Evolutionary conservation across 1,140 invertebrate species (phyloP), one percentile per base, ranked within the genome.

Genomic region (Hypsibius dujardini): DNA sequence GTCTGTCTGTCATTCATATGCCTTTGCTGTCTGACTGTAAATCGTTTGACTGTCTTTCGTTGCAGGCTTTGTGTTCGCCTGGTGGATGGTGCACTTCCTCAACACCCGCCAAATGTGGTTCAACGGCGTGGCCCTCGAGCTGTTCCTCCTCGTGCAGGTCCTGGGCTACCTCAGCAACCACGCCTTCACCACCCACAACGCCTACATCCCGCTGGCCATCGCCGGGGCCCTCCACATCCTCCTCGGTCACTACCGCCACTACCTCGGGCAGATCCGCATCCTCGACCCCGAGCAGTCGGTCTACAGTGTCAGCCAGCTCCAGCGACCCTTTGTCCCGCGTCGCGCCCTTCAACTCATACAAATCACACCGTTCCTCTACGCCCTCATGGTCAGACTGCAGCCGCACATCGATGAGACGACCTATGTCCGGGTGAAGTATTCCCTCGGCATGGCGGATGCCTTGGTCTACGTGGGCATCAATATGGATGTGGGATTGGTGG

Each of bases 131-230:
- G 50, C 50, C 50, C 7, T 56, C 7, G 50, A 56, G 50, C 50
- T 56, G 7, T 56, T 56, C 50, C 50, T 56, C n/a, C n/a, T 56
- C 50, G 50, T 56, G 0, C 50, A 56, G n/a, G 50, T 56, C n/a
- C 50, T 56, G 7, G 50, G 50, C 50, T 56, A 56, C n/a, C 50
- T 56, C 50, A 56, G 50, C 50, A 56, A 56, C n/a, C n/a, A 56
- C 50, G 50, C 50, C 50, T 56, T 56, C n/a, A 56, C 50, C 50
- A 56, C 50, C 50, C 7, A 7, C 7, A 56, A 56, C 50, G 7
- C n/a, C 7, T 56, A 56, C n/a, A 7, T 12, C 7, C 50, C 50
- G 50, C 50, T 56, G 7, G n/a, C n/a, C 50, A 56, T 56, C n/a
- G 50, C 50, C 50, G 7, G 7, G 7, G n/a, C n/a, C 50, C 7